Conservation (phyloP, 92 coral and sea anemone species). For the Paragorgia papillata region DNA sequence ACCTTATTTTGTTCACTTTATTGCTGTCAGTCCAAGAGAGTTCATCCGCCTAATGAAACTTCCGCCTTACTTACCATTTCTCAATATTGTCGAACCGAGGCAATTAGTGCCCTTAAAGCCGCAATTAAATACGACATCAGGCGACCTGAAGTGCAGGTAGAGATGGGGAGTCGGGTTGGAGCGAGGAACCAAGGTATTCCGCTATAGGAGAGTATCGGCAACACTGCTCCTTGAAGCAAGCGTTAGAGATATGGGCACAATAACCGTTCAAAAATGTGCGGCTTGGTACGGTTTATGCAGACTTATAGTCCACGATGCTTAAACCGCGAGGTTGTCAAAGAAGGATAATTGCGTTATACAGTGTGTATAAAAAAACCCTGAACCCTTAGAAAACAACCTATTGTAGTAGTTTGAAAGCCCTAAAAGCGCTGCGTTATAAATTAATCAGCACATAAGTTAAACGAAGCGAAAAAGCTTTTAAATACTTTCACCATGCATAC, state of each 20-base stretch:
- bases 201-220: constrained; percentile 11
- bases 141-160: constrained; percentile 44
- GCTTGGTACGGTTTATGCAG: constrained; percentile 30
- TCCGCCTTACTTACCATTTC: constrained; percentile 54
- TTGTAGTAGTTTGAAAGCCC: no score
- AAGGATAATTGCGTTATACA: background rate
- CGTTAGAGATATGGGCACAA: constrained; percentile 8
- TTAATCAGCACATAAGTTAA: no score
- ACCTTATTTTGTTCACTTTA: no score
- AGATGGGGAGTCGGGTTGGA: constrained; percentile 13
- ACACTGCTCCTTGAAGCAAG: no score
- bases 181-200: constrained; percentile 37
- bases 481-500: no score
- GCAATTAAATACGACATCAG: constrained; percentile 59
- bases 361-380: no score
- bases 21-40: background rate
- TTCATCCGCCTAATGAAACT: constrained; percentile 43
- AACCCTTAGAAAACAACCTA: no score
- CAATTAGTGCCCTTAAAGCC: constrained; percentile 41
- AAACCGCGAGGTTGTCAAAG: background rate
- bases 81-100: constrained; percentile 62
- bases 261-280: constrained; percentile 36
- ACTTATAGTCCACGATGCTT: constrained; percentile 22
- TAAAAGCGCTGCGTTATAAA: no score
- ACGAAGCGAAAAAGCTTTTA: no score